Evolutionary conservation across 2,797 vertebrate species (phyloP).

Genomic region (Catamblyrhynchus diadema): DNA sequence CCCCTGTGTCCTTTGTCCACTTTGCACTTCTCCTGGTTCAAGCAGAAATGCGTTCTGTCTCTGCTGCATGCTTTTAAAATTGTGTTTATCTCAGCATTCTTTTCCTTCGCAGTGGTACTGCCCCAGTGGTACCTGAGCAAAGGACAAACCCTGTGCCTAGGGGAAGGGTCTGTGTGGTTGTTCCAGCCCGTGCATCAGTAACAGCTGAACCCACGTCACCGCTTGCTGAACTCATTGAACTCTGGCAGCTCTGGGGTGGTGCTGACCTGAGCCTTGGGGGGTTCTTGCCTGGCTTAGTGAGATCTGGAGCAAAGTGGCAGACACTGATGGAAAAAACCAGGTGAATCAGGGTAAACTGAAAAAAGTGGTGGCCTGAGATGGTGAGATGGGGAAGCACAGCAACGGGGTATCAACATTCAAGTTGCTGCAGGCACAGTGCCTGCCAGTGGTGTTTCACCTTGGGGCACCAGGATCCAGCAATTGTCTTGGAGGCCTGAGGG

Average conservation of each 20-base stretch:
- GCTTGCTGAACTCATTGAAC: slow-evolving; percentile 6
- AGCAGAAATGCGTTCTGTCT: fast-evolving
- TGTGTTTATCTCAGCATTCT: slow-evolving; percentile 38
- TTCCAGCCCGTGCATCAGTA: slow-evolving; percentile 44
- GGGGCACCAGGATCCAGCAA: background rate
- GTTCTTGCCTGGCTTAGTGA: background rate
- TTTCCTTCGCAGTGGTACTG: background rate
- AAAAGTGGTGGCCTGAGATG: background rate
- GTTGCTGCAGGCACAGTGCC: background rate
- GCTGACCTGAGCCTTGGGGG: background rate
- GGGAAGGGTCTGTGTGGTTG: background rate
- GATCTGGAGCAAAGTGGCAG: background rate
- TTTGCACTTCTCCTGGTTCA: background rate
- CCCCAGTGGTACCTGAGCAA: slow-evolving; percentile 31
- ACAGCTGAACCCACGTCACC: slow-evolving; percentile 29
- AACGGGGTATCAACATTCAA: fast-evolving
- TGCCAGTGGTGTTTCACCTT: background rate
- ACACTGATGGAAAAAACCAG: fast-evolving
- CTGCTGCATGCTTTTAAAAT: background rate
- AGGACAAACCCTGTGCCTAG: background rate
- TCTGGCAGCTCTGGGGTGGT: background rate
- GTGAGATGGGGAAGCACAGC: background rate
- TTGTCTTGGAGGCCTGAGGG: background rate
- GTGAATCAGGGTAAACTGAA: background rate
- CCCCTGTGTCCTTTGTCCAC: background rate